phyloP scores from a whole-genome alignment of 2,888 invertebrate genomes.

The Sarcophaga subvicina region DNA sequence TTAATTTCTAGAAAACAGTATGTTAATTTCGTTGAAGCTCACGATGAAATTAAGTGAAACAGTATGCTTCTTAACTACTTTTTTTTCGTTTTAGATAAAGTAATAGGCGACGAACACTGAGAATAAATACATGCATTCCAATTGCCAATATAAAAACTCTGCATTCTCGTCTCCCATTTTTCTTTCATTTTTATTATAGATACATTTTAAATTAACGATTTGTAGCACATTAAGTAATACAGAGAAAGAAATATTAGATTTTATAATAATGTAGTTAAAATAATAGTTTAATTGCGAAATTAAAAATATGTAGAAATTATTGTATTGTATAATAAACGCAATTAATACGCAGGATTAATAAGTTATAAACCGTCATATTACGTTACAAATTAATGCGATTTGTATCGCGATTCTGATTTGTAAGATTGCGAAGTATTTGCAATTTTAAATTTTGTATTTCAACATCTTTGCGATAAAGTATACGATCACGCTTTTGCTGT shows the following conservation, averaged over 20 bases:
- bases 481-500: constrained; percentile 68
- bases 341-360: not conserved
- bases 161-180: too few species aligned
- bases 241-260: not conserved
- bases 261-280: not conserved
- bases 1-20: too few species aligned
- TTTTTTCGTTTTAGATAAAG: too few species aligned
- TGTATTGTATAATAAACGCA: not conserved
- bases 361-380: not conserved
- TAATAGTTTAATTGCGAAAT: not conserved
- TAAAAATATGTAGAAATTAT: not conserved
- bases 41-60: too few species aligned
- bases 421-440: constrained; percentile 67
- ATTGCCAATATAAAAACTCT: too few species aligned
- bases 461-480: constrained; percentile 69
- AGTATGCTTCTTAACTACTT: too few species aligned
- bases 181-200: not conserved
- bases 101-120: too few species aligned
- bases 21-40: too few species aligned
- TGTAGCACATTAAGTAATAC: not conserved
- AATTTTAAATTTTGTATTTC: constrained; percentile 71
- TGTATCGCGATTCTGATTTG: constrained; percentile 62
- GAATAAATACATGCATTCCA: too few species aligned
- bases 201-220: not conserved
- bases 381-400: constrained; percentile 53